A percentile compares a stretch with the other conserved stretches of the same genome.
These are phyloP conservation scores for Drosophila acutilabella DNA, from an alignment of 2,888 invertebrate species.

Conservation along the genomic window DNA sequence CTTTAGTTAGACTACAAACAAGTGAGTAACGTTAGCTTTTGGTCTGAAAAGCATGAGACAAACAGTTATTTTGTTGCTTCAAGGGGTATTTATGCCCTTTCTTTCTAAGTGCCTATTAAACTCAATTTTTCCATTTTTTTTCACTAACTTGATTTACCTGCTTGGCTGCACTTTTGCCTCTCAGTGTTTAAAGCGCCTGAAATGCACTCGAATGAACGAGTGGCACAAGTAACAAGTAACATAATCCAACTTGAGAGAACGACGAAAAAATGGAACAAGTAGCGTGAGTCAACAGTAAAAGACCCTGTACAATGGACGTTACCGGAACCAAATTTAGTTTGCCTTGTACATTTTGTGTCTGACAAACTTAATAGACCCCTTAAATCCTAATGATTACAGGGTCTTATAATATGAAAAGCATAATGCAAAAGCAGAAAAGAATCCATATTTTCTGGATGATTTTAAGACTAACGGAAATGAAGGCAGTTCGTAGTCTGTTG, in stretches of 20 bases:
- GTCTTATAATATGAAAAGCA: conserved; percentile 5
- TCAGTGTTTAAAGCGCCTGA: conserved; percentile 26
- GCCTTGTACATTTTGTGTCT: too few species aligned
- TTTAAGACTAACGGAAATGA: conserved; percentile 28
- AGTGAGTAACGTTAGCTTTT: background rate
- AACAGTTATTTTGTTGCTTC: background rate
- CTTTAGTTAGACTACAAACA: conserved; percentile 1
- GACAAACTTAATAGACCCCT: too few species aligned
- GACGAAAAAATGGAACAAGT: conserved; percentile 7
- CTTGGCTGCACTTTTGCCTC: conserved; percentile 8
- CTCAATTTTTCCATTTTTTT: conserved; percentile 21
- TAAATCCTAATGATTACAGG: too few species aligned
- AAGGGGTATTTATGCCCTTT: background rate
- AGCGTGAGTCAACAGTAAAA: too few species aligned
- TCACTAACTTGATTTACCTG: conserved; percentile 39
- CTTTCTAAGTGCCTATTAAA: conserved; percentile 37
- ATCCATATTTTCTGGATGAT: conserved; percentile 15
- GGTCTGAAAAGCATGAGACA: background rate
- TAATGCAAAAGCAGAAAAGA: conserved; percentile 31
- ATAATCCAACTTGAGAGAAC: conserved; percentile 36
- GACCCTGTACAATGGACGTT: too few species aligned
- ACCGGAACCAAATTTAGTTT: too few species aligned
- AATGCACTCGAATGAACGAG: conserved; percentile 42
- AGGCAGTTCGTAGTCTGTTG: conserved; percentile 50
- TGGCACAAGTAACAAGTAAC: conserved; percentile 42